A percentile compares a stretch with the other conserved stretches of the same genome.
Evolutionary conservation across 2,113 vertebrate genomes (phyloP).

Genomic region (Psammodynastes pulverulentus): DNA sequence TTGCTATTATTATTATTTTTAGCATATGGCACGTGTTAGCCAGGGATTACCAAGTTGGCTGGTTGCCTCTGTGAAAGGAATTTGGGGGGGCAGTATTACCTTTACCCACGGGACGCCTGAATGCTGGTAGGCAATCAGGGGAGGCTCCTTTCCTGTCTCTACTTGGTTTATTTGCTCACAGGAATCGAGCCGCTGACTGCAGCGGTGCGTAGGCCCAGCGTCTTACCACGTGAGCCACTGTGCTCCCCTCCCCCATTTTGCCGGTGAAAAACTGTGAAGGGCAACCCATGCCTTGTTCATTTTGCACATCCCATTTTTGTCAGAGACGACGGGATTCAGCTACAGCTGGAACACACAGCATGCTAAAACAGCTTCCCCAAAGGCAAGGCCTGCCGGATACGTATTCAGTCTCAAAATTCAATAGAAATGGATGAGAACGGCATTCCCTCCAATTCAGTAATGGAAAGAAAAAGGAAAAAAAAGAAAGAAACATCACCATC

Average conservation of each 20-base stretch:
- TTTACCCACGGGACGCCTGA: no score
- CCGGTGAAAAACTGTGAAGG: not conserved
- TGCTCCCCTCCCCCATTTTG: not conserved
- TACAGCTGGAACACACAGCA: not conserved
- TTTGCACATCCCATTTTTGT: conserved; percentile 13
- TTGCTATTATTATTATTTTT: no score
- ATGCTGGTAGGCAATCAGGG: no score
- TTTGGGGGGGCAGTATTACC: no score
- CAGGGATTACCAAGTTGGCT: no score
- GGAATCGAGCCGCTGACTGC: no score
- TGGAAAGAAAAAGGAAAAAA: not conserved
- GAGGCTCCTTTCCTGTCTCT: no score
- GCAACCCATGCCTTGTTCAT: not conserved
- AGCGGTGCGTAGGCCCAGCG: no score
- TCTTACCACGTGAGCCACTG: no score
- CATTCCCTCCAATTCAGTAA: not conserved
- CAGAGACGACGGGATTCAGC: not conserved
- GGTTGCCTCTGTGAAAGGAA: no score
- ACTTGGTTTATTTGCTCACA: no score
- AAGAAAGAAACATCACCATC: not conserved
- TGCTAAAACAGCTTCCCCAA: conserved; percentile 11
- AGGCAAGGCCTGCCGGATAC: not conserved
- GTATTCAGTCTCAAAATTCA: not conserved
- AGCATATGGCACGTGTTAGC: no score
- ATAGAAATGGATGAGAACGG: conserved; percentile 7